Percentiles rank a stretch among this genome's conserved stretches.
These are phyloP conservation scores for Andrena minutula DNA, from an alignment of 2,888 invertebrate genomes.

Conservation along the genomic window DNA sequence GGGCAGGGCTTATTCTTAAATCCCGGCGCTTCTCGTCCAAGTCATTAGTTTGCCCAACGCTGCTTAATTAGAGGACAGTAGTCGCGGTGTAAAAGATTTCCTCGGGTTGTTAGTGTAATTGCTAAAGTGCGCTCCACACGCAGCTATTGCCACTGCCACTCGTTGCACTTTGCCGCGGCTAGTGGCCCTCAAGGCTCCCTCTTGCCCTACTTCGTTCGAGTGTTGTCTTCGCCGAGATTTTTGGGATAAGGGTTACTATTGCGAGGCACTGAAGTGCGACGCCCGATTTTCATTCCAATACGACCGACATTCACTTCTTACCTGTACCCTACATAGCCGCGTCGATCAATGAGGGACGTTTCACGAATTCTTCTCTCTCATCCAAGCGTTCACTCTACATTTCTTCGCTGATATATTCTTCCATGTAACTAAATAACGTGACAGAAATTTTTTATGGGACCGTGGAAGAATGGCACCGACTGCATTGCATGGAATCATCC, in stretches of 20 bases:
- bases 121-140: slow-evolving; percentile 37
- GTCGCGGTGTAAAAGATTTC: slow-evolving; percentile 3
- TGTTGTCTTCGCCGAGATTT: slow-evolving; percentile 48
- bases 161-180: slow-evolving; percentile 36
- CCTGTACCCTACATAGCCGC: not conserved
- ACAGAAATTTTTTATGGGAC: too few species aligned
- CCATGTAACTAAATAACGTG: too few species aligned
- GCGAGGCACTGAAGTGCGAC: not conserved
- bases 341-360: not conserved
- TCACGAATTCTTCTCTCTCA: not conserved
- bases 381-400: too few species aligned
- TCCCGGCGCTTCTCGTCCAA: too few species aligned
- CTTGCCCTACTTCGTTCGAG: slow-evolving; percentile 50
- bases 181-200: slow-evolving; percentile 51
- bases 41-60: not conserved
- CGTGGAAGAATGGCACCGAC: too few species aligned
- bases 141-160: slow-evolving; percentile 46
- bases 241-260: slow-evolving; percentile 36
- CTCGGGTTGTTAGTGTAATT: slow-evolving; percentile 40
- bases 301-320: slow-evolving; percentile 2
- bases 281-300: not conserved
- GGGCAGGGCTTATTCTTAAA: too few species aligned
- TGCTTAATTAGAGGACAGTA: not conserved
- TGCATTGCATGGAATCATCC: too few species aligned
- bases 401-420: too few species aligned